A percentile compares a stretch with the other conserved stretches of the same genome.
Evolutionary conservation across 1,140 invertebrate genomes (phyloP).

Genomic region (Drosophila lini): DNA sequence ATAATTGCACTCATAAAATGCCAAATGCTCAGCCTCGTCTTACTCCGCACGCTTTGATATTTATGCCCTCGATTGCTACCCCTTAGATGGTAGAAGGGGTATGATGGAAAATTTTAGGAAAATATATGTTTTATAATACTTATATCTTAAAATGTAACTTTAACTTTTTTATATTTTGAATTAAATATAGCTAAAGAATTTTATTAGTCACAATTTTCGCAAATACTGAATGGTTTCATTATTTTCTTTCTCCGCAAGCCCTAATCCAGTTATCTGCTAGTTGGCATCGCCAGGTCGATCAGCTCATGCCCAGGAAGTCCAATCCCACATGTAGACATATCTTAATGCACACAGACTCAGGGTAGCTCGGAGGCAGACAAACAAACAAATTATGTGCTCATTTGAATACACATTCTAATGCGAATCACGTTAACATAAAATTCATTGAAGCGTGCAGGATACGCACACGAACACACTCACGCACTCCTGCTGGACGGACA

Average conservation of each 20-base stretch:
- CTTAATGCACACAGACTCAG: constrained; percentile 42
- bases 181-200: background rate
- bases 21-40: constrained; percentile 38
- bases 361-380: constrained; percentile 41
- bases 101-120: background rate
- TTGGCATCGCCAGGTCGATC: constrained; percentile 27
- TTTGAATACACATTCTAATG: constrained; percentile 83
- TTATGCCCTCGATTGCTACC: constrained; percentile 40
- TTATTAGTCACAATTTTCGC: too few relatives aligned
- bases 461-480: constrained; percentile 31
- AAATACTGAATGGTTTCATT: too few relatives aligned
- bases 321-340: constrained; percentile 41
- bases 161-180: background rate
- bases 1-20: constrained; percentile 80
- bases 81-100: background rate
- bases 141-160: too few relatives aligned
- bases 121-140: background rate
- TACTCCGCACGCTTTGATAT: constrained; percentile 33
- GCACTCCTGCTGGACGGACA: constrained; percentile 19
- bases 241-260: accelerated
- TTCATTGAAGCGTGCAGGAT: constrained; percentile 71
- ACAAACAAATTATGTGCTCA: constrained; percentile 83
- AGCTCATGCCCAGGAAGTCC: constrained; percentile 11
- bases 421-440: constrained; percentile 82
- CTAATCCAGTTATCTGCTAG: constrained; percentile 5